phyloP scores from a whole-genome alignment of 2,113 vertebrate genomes.

The Plotosus lineatus region DNA sequence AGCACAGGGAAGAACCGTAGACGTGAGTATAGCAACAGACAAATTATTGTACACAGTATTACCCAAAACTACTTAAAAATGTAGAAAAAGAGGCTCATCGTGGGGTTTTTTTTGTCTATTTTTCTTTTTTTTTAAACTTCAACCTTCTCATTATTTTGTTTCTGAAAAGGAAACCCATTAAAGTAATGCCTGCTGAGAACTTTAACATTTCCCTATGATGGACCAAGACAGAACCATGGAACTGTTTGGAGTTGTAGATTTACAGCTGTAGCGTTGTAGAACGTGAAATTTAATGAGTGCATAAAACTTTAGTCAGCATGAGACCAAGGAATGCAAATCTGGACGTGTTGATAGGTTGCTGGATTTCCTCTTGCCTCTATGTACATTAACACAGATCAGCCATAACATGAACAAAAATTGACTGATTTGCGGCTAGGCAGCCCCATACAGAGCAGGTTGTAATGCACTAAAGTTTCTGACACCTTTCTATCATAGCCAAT shows the following conservation, averaged over 20 bases:
- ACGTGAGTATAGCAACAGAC: constrained; percentile 45
- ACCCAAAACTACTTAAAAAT: background rate
- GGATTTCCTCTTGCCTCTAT: background rate
- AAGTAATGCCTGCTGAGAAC: background rate
- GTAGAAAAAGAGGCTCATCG: background rate
- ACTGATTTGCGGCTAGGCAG: no score
- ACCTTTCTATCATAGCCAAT: no score
- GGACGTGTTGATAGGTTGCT: background rate
- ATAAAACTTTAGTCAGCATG: background rate
- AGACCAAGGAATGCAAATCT: background rate
- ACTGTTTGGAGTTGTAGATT: background rate
- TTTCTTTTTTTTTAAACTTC: no score
- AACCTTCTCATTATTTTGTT: no score
- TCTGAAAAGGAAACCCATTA: background rate
- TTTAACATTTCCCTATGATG: background rate
- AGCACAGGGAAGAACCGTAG: constrained; percentile 59
- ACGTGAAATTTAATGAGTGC: background rate
- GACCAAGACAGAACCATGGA: background rate
- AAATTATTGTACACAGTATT: background rate
- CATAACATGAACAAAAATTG: no score
- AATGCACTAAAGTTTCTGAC: no score
- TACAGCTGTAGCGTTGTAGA: no score
- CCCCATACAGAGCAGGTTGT: no score
- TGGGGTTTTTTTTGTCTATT: background rate
- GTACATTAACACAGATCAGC: no score